Conservation (phyloP, 2,113 vertebrate species). For the Eubucco bourcierii region DNA sequence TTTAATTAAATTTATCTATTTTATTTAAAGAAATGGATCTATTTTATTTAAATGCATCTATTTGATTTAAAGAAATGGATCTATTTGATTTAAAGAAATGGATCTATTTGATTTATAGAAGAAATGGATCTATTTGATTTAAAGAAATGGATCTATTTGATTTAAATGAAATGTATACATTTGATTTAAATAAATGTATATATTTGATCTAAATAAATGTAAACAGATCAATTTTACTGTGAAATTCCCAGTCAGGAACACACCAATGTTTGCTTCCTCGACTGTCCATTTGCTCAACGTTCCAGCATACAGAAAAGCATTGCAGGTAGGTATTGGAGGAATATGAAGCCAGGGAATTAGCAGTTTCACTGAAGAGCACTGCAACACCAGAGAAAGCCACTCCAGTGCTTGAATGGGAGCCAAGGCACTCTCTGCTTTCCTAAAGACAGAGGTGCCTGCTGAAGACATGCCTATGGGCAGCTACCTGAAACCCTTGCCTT, state of each 20-base stretch:
- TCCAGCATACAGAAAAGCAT: background rate
- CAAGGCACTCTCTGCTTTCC: background rate
- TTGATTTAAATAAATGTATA: background rate
- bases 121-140: no score
- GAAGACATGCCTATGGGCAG: background rate
- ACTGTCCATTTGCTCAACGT: background rate
- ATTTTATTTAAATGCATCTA: no score
- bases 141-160: no score
- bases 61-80: no score
- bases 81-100: no score
- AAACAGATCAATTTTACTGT: background rate
- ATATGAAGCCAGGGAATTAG: background rate
- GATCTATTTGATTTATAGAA: no score
- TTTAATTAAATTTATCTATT: no score
- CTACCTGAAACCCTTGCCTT: background rate
- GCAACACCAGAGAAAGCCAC: background rate
- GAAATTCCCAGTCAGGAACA: background rate
- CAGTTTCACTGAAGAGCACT: background rate
- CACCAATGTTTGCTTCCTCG: background rate
- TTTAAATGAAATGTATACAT: no score
- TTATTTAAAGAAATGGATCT: no score
- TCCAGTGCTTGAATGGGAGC: background rate
- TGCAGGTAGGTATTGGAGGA: background rate
- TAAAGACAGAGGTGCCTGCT: background rate
- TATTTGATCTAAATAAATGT: no score